Conservation (phyloP, 2,797 vertebrate species). For the Neostethus bicornis region DNA sequence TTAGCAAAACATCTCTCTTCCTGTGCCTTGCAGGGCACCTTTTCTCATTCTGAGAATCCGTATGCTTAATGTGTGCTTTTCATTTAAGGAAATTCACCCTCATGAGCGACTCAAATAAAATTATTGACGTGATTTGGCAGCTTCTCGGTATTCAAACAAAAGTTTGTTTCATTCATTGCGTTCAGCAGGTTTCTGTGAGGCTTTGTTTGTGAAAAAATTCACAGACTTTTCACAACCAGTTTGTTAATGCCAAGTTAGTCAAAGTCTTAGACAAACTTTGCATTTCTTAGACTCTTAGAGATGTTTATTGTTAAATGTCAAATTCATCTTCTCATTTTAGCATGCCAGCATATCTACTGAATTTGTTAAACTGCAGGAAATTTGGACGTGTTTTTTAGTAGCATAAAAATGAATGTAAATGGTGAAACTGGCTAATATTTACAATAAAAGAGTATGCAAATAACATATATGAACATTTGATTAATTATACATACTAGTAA, state of each 20-base stretch:
- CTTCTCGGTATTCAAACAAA: conserved; percentile 14
- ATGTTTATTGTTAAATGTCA: background rate
- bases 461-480: too few species aligned
- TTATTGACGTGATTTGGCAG: conserved; percentile 33
- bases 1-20: conserved; percentile 64
- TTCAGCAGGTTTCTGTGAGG: too few species aligned
- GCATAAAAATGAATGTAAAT: too few species aligned
- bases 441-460: too few species aligned
- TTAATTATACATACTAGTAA: too few species aligned
- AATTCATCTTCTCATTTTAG: background rate
- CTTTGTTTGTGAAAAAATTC: background rate
- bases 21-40: conserved; percentile 49
- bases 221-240: too few species aligned
- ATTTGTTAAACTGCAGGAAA: too few species aligned
- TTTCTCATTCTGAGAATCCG: conserved; percentile 39
- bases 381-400: too few species aligned
- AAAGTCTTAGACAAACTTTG: background rate
- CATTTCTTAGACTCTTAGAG: background rate
- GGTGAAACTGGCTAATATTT: too few species aligned
- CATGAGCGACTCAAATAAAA: conserved; percentile 14
- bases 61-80: conserved; percentile 25
- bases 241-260: background rate
- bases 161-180: conserved; percentile 9
- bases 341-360: background rate
- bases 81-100: conserved; percentile 27